phyloP scores from a whole-genome alignment of 2,797 vertebrate genomes.

The Pantherophis vulpinus region DNA sequence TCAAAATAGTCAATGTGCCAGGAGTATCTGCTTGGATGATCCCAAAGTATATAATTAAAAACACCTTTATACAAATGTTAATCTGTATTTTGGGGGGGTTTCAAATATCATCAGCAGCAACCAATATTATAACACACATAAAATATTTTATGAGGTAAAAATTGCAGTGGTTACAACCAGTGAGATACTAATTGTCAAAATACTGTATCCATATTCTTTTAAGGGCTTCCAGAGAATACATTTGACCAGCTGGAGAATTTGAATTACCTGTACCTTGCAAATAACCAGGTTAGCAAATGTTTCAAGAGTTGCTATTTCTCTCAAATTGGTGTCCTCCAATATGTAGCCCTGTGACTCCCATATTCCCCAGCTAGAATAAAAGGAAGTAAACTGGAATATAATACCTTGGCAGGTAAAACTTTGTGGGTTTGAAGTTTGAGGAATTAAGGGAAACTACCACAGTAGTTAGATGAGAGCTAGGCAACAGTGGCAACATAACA shows the following conservation, averaged over 20 bases:
- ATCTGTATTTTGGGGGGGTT: not conserved
- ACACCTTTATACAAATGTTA: not conserved
- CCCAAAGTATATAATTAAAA: not conserved
- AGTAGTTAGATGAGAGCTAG: not conserved
- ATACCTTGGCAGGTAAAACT: not conserved
- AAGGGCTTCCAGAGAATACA: constrained; percentile 91
- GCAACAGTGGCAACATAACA: constrained; percentile 7
- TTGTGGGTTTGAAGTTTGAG: not conserved
- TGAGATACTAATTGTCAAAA: constrained; percentile 48
- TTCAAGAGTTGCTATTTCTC: constrained; percentile 22
- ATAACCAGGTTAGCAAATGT: constrained; percentile 85
- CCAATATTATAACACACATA: not conserved
- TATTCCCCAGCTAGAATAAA: not conserved
- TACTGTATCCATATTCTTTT: constrained; percentile 53
- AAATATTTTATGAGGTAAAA: not conserved
- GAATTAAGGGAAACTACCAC: not conserved
- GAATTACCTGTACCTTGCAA: constrained; percentile 94
- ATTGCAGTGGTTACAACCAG: constrained; percentile 36
- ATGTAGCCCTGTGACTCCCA: no score
- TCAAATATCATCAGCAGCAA: not conserved
- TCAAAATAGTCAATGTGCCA: not conserved
- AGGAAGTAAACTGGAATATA: not conserved
- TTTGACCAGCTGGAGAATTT: constrained; percentile 90
- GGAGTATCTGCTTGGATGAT: not conserved
- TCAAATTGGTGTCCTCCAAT: not conserved